Conservation (phyloP, 2,797 vertebrate genomes). For the Lithobates sylvaticus region DNA sequence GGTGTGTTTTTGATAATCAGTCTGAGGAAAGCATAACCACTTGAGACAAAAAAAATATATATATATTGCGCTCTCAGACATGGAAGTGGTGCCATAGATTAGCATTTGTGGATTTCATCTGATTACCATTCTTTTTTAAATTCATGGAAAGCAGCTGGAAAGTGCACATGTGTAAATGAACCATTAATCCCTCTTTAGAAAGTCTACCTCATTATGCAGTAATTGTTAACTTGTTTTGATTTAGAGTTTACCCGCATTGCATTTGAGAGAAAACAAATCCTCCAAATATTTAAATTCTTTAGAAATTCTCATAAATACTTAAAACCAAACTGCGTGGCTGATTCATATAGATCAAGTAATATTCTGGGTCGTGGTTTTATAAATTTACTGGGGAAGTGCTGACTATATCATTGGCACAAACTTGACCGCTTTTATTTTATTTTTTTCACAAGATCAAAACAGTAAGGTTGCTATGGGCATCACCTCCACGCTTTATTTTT, state of each 20-base stretch:
- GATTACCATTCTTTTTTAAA: constrained; percentile 36
- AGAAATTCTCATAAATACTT: background rate
- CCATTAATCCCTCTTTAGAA: constrained; percentile 10
- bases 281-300: background rate
- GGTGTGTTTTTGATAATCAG: background rate
- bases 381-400: background rate
- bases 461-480: background rate
- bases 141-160: constrained; percentile 17
- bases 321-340: background rate
- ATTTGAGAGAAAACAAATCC: constrained; percentile 16
- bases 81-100: constrained; percentile 19
- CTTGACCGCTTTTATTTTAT: no score
- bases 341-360: background rate
- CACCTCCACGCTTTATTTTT: background rate
- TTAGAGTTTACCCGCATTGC: background rate
- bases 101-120: constrained; percentile 11
- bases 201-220: constrained; percentile 1
- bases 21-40: background rate
- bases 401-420: background rate
- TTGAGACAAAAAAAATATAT: background rate
- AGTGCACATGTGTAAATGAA: constrained; percentile 29
- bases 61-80: background rate
- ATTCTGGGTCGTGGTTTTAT: background rate
- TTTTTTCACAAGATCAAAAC: background rate
- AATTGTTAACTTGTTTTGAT: constrained; percentile 15